A percentile compares a stretch with the other conserved stretches of the same genome.
These are phyloP conservation scores for Anseranas semipalmata DNA, from an alignment of 2,113 vertebrate species.

Conservation along the genomic window DNA sequence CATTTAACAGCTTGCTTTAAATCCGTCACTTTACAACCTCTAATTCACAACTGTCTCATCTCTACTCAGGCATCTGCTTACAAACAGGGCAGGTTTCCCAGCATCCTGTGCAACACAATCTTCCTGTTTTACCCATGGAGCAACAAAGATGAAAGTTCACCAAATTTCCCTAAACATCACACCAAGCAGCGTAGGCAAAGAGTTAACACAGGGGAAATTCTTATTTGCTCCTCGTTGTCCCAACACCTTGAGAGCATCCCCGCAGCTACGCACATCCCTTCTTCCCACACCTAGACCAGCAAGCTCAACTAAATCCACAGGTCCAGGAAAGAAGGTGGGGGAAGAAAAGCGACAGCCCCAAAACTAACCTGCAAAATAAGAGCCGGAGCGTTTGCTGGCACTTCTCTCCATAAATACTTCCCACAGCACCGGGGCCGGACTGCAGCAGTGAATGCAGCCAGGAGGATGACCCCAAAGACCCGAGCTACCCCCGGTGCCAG, in stretches of 20 bases:
- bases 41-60: accelerated
- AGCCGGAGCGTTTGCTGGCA: neutral
- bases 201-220: no score
- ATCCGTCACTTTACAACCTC: neutral
- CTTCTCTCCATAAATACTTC: neutral
- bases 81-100: neutral
- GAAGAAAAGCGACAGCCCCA: neutral
- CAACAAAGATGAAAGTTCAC: neutral
- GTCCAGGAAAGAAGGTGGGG: accelerated
- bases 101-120: neutral
- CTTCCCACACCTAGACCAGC: neutral
- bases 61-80: neutral
- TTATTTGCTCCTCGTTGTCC: neutral
- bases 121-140: neutral
- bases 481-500: neutral
- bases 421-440: neutral
- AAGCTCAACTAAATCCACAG: accelerated
- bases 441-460: neutral
- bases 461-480: neutral
- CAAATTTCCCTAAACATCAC: neutral
- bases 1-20: accelerated
- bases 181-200: neutral
- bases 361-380: neutral
- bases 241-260: neutral
- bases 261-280: accelerated